A percentile compares a stretch with the other conserved stretches of the same genome.
Evolutionary conservation across 2,797 vertebrate species (phyloP).

Genomic region (Manis pentadactyla): DNA sequence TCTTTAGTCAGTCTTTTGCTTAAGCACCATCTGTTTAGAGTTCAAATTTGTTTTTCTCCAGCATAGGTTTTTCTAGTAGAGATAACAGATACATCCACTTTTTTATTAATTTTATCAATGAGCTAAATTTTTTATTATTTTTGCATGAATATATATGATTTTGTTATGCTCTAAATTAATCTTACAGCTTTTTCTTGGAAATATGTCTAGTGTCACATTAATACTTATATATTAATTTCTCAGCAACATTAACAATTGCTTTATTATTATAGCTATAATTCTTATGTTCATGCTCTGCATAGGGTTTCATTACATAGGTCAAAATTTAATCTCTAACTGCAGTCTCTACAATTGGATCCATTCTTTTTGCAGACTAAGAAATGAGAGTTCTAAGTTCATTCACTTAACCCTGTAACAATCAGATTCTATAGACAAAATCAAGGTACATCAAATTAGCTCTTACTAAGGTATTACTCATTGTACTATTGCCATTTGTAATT

Average conservation of each 20-base stretch:
- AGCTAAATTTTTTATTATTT: background rate
- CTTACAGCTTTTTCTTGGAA: constrained; percentile 3
- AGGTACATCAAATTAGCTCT: background rate
- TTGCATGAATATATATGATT: background rate
- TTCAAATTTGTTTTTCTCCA: background rate
- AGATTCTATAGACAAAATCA: background rate
- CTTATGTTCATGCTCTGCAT: background rate
- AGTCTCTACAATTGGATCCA: background rate
- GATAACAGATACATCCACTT: background rate
- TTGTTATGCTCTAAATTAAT: constrained; percentile 13
- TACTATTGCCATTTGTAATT: background rate
- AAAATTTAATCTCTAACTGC: background rate
- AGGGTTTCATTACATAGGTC: background rate
- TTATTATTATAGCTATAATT: constrained; percentile 60
- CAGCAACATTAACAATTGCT: constrained; percentile 11
- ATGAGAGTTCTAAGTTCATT: background rate
- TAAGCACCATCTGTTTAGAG: background rate
- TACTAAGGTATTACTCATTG: background rate
- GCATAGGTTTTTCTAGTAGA: background rate
- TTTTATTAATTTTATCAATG: constrained; percentile 45
- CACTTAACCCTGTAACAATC: background rate
- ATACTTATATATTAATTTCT: constrained; percentile 52
- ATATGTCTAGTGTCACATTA: background rate
- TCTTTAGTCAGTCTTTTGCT: background rate
- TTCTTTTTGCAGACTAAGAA: constrained; percentile 25